These are phyloP conservation scores for Cerceris ruficornis DNA, from an alignment of 2,888 invertebrate species.

Conservation along the genomic window DNA sequence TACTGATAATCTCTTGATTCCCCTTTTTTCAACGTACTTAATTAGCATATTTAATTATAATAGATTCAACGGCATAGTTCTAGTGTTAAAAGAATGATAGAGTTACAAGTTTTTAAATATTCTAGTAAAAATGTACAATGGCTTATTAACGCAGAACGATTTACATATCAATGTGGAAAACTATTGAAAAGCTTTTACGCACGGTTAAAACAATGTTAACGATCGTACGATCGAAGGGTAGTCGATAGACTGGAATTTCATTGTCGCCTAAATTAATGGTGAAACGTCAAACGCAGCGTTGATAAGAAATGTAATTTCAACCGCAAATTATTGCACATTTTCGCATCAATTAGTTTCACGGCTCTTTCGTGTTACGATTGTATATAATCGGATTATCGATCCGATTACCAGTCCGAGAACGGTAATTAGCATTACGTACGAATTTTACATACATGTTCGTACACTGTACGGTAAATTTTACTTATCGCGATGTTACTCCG, in stretches of 20 bases:
- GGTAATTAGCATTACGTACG: slow-evolving; percentile 42
- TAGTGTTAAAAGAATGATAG: no score
- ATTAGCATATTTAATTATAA: no score
- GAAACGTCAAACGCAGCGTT: neutral
- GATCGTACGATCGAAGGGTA: neutral
- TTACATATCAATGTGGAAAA: neutral
- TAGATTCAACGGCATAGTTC: no score
- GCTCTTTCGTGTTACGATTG: slow-evolving; percentile 26
- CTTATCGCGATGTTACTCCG: slow-evolving; percentile 41
- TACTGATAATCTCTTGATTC: no score
- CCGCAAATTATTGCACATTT: slow-evolving; percentile 1
- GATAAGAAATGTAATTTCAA: neutral
- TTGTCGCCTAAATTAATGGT: neutral
- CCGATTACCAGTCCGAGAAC: slow-evolving; percentile 26
- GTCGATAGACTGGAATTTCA: neutral
- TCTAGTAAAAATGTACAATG: no score
- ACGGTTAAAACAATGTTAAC: neutral
- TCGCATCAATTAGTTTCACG: slow-evolving; percentile 13
- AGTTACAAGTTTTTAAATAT: no score
- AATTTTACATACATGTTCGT: slow-evolving; percentile 33
- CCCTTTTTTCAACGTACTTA: no score
- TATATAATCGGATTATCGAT: slow-evolving; percentile 49
- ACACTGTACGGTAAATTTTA: slow-evolving; percentile 37
- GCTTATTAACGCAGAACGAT: no score
- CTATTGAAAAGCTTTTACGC: neutral